A percentile compares a stretch with the other conserved stretches of the same genome.
These are phyloP conservation scores for Eretmochelys imbricata DNA, from an alignment of 2,113 vertebrate genomes.

Conservation along the genomic window DNA sequence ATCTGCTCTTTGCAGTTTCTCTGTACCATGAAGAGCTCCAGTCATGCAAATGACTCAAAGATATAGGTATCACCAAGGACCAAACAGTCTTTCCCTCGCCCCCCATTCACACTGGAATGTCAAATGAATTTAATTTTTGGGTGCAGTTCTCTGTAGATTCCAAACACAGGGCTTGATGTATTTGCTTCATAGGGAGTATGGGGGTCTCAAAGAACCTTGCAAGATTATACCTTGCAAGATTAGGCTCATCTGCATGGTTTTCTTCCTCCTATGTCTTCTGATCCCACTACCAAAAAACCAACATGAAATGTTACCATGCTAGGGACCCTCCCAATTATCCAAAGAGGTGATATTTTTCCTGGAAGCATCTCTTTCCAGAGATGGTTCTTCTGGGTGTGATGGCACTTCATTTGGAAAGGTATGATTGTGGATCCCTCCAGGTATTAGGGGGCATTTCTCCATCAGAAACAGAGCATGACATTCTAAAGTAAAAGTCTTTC, in stretches of 20 bases:
- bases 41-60: neutral
- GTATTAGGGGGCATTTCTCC: slow-evolving; percentile 24
- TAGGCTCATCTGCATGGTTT: neutral
- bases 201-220: neutral
- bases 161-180: slow-evolving; percentile 28
- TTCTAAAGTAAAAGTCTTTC: slow-evolving; percentile 10
- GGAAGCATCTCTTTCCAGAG: neutral
- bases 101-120: neutral
- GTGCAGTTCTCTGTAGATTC: neutral
- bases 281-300: neutral
- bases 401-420: neutral
- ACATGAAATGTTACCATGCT: neutral
- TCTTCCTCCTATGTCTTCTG: neutral
- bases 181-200: slow-evolving; percentile 37
- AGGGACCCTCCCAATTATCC: neutral
- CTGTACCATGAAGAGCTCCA: neutral
- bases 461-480: neutral
- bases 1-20: neutral
- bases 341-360: neutral
- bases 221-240: neutral
- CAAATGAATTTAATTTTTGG: neutral
- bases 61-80: neutral
- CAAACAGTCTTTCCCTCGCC: neutral
- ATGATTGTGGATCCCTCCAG: neutral
- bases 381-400: neutral